Evolutionary conservation across 2,888 invertebrate genomes (phyloP).

Genomic region (Harpalus rufipes): DNA sequence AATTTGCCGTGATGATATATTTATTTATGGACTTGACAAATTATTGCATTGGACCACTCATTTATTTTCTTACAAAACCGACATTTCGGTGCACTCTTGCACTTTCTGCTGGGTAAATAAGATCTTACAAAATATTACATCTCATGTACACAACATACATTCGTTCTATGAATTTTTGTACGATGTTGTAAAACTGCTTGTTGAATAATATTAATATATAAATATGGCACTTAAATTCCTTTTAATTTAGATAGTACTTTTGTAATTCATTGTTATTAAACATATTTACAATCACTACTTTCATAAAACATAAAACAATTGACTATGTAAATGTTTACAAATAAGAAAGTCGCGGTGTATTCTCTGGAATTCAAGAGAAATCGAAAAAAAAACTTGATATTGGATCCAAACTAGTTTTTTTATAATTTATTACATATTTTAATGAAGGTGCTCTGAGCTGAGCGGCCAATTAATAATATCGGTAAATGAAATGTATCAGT

Average conservation of each 20-base stretch:
- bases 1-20: too few relatives aligned
- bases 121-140: too few relatives aligned
- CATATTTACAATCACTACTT: not conserved
- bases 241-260: not conserved
- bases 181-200: too few relatives aligned
- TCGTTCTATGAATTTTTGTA: too few relatives aligned
- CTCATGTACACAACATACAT: too few relatives aligned
- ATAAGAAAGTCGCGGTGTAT: slow-evolving; percentile 42
- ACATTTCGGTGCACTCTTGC: too few relatives aligned
- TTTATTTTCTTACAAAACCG: too few relatives aligned
- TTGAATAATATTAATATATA: not conserved
- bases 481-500: not conserved
- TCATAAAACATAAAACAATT: not conserved
- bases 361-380: slow-evolving; percentile 38
- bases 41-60: too few relatives aligned
- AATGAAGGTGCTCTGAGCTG: not conserved
- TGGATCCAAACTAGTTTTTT: slow-evolving; percentile 3
- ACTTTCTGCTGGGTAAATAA: too few relatives aligned
- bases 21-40: too few relatives aligned
- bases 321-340: slow-evolving; percentile 22
- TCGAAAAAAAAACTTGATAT: slow-evolving; percentile 5
- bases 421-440: not conserved
- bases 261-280: slow-evolving; percentile 4
- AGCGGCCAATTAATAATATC: not conserved
- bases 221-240: not conserved